Conservation (phyloP, 2,888 invertebrate genomes). For the Adelognathus sp. region DNA sequence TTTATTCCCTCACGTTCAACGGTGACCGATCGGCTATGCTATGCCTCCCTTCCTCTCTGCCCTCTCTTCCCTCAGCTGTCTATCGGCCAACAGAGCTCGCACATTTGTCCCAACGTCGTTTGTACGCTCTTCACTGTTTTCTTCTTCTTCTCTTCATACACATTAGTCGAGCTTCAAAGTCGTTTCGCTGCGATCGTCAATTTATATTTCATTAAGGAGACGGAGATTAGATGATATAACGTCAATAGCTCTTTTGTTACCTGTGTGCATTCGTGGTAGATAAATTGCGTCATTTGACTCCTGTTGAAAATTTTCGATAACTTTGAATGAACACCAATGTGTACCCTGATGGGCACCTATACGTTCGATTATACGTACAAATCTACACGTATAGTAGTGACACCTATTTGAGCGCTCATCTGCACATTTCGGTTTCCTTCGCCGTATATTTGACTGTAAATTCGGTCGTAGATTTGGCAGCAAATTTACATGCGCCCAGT, state of each 20-base stretch:
- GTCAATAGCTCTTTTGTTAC: not conserved
- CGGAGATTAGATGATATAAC: not conserved
- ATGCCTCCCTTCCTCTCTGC: constrained; percentile 14
- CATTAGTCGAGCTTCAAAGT: constrained; percentile 29
- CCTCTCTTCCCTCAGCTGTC: not conserved
- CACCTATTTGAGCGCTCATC: too few relatives aligned
- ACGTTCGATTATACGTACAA: too few relatives aligned
- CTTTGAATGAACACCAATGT: too few relatives aligned
- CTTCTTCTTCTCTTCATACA: not conserved
- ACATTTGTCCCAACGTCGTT: constrained; percentile 30
- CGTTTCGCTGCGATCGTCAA: constrained; percentile 64
- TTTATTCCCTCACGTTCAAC: not conserved
- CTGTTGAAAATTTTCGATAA: too few relatives aligned
- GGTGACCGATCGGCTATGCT: not conserved
- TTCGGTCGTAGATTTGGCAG: too few relatives aligned
- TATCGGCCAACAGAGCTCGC: not conserved
- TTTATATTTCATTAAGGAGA: constrained; percentile 67
- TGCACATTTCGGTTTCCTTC: too few relatives aligned
- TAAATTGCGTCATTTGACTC: too few relatives aligned
- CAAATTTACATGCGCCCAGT: too few relatives aligned
- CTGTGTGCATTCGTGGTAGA: not conserved
- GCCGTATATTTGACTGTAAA: too few relatives aligned
- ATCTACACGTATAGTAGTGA: too few relatives aligned
- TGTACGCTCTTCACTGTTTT: constrained; percentile 16
- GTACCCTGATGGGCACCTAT: too few relatives aligned